These are phyloP conservation scores for Muntiacus reevesi DNA, from an alignment of 2,113 vertebrate species.

Conservation along the genomic window DNA sequence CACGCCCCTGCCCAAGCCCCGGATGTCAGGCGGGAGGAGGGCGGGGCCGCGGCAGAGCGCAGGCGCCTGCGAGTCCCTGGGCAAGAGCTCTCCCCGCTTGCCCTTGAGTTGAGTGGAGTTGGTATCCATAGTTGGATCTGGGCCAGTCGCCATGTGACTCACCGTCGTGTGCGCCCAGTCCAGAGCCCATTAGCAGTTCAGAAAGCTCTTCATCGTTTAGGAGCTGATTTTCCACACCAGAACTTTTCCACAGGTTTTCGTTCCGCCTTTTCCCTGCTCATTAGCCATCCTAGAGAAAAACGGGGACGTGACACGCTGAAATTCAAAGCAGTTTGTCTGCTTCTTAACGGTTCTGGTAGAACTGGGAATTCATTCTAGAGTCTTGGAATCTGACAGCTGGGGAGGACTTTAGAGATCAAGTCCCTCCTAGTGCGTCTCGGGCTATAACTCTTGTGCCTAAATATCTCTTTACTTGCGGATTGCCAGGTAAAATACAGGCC, in stretches of 20 bases:
- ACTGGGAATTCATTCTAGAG: not conserved
- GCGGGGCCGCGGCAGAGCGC: not conserved
- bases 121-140: not conserved
- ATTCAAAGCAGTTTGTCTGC: not conserved
- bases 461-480: not conserved
- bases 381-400: not conserved
- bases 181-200: not conserved
- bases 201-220: not conserved
- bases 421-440: not conserved
- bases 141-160: not conserved
- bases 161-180: not conserved
- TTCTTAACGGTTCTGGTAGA: not conserved
- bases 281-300: not conserved
- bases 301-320: not conserved
- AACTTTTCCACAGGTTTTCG: not conserved
- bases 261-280: not conserved
- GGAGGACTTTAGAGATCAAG: not conserved
- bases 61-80: not conserved
- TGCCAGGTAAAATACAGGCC: not conserved
- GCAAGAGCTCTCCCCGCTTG: accelerated
- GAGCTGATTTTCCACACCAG: not conserved
- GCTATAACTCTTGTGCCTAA: not conserved
- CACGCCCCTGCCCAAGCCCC: constrained; percentile 48
- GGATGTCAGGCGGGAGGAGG: constrained; percentile 37
- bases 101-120: not conserved